Conservation (phyloP, 2,797 vertebrate genomes). For the Lagorchestes hirsutus region DNA sequence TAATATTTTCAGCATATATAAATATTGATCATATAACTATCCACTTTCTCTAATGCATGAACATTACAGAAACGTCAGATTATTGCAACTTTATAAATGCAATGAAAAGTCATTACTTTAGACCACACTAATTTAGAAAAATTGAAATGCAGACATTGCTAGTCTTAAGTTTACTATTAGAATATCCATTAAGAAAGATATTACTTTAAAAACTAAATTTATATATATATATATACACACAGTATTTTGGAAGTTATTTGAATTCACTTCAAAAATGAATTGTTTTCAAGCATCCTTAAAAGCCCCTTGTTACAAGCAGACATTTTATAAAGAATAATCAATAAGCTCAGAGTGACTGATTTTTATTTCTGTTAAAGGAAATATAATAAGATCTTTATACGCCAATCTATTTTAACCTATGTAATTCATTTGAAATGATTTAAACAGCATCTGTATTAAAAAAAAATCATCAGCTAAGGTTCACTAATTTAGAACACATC, state of each 20-base stretch:
- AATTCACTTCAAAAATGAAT: neutral
- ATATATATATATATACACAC: neutral
- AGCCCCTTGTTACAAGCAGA: neutral
- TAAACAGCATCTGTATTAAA: neutral
- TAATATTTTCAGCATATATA: neutral
- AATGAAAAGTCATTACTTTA: neutral
- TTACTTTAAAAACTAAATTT: neutral
- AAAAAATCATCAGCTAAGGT: neutral
- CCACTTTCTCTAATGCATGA: neutral
- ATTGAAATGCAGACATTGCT: neutral
- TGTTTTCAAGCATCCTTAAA: neutral
- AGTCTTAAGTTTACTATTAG: neutral
- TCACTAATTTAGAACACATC: neutral
- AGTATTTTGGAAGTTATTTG: neutral
- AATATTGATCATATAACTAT: neutral
- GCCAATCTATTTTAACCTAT: neutral
- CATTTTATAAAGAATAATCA: neutral
- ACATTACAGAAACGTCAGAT: neutral
- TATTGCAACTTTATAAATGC: neutral
- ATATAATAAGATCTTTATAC: neutral
- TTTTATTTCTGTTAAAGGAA: neutral
- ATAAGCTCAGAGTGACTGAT: neutral
- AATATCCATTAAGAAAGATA: neutral
- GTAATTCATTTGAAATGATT: neutral
- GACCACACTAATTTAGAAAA: neutral